A percentile compares a stretch with the other conserved stretches of the same genome.
phyloP scores from a whole-genome alignment of 2,113 vertebrate genomes.

The Microtus richardsoni region DNA sequence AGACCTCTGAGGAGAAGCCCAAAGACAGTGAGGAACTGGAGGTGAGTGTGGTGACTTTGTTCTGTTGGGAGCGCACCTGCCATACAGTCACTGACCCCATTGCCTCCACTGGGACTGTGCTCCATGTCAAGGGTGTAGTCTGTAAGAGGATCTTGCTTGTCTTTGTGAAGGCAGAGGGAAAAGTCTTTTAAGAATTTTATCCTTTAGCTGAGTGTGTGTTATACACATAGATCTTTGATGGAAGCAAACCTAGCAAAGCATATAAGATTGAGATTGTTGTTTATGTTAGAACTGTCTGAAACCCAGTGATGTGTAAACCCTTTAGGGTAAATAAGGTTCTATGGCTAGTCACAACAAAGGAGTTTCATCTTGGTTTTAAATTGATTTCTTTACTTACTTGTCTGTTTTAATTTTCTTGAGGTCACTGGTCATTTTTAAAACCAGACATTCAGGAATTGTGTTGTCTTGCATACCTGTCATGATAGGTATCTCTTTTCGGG shows the following conservation, averaged over 20 bases:
- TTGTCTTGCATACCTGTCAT: background rate
- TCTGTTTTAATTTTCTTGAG: background rate
- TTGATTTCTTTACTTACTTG: background rate
- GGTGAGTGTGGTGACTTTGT: constrained; percentile 84
- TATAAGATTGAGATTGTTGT: background rate
- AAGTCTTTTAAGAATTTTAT: background rate
- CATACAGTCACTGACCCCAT: no score
- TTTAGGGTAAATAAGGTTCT: background rate
- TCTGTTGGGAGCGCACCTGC: background rate
- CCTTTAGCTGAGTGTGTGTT: background rate
- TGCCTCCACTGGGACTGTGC: background rate
- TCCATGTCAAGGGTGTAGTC: background rate
- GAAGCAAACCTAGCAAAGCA: background rate
- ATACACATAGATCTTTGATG: background rate
- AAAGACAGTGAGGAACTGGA: constrained; percentile 98
- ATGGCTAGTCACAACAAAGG: background rate
- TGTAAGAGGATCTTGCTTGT: background rate
- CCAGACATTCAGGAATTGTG: background rate
- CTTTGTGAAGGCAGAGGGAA: background rate
- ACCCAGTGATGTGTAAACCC: background rate
- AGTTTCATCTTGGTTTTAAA: background rate
- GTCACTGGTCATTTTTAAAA: background rate
- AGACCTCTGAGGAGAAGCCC: constrained; percentile 98
- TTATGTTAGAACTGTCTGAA: background rate
- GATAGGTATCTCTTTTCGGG: background rate